Percentiles rank a stretch among this genome's conserved stretches.
These are phyloP conservation scores for Pseudocheirus occidentalis DNA, from an alignment of 2,797 vertebrate species.

Conservation along the genomic window DNA sequence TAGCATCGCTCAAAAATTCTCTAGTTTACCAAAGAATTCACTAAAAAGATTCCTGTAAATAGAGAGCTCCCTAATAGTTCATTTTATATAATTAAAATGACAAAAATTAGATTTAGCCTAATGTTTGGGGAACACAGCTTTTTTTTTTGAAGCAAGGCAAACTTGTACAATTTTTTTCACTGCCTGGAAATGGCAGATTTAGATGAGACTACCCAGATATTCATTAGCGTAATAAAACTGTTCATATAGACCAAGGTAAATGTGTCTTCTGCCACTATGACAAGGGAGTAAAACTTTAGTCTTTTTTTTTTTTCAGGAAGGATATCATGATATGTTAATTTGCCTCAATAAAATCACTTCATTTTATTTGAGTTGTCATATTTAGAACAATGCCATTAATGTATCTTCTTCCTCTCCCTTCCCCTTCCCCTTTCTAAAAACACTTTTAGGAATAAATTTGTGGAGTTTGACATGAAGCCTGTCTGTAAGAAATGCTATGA, in stretches of 20 bases:
- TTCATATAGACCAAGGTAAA: background rate
- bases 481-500: slow-evolving; percentile 99
- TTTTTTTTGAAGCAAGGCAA: background rate
- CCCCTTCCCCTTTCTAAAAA: slow-evolving; percentile 35
- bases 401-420: background rate
- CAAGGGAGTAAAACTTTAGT: slow-evolving; percentile 18
- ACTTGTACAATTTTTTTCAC: background rate
- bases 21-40: background rate
- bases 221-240: background rate
- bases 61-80: background rate
- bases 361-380: slow-evolving; percentile 32
- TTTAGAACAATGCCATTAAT: slow-evolving; percentile 56
- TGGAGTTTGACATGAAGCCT: slow-evolving; percentile 99
- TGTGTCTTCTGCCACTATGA: slow-evolving; percentile 21
- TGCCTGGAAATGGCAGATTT: background rate
- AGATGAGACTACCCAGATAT: background rate
- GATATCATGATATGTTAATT: slow-evolving; percentile 30
- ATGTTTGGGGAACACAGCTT: background rate
- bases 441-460: slow-evolving; percentile 95
- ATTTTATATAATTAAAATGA: background rate
- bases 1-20: background rate
- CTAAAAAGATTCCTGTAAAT: background rate
- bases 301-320: background rate
- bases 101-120: background rate
- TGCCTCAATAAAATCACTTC: slow-evolving; percentile 42